Conservation (phyloP, 2,888 invertebrate genomes). For the Caenorhabditis afra region DNA sequence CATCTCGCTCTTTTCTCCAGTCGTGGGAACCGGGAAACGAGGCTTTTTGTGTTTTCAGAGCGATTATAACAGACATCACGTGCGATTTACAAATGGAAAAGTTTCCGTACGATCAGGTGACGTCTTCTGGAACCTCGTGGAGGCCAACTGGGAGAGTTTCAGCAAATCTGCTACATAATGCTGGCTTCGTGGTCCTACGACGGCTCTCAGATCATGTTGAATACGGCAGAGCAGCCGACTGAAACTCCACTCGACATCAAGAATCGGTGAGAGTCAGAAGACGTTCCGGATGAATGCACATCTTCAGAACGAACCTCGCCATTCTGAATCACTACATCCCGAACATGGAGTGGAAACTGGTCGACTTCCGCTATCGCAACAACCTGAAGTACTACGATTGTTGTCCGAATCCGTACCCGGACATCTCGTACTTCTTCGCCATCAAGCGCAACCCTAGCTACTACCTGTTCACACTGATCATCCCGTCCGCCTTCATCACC, state of each 20-base stretch:
- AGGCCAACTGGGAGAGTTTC: slow-evolving; percentile 15
- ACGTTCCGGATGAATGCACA: no score
- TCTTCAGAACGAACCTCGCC: slow-evolving; percentile 69
- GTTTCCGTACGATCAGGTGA: slow-evolving; percentile 76
- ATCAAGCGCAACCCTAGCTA: slow-evolving; percentile 80
- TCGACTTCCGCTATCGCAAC: slow-evolving; percentile 74
- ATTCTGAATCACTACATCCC: slow-evolving; percentile 78
- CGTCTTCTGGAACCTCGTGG: no score
- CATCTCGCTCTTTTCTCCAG: not conserved
- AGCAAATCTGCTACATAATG: slow-evolving; percentile 79
- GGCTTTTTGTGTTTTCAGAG: slow-evolving; percentile 54
- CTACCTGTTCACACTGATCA: slow-evolving; percentile 79
- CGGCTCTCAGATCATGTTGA: slow-evolving; percentile 77
- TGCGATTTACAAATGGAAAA: slow-evolving; percentile 76
- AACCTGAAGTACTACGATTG: slow-evolving; percentile 80
- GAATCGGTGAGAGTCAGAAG: slow-evolving; percentile 45
- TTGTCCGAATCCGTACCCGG: slow-evolving; percentile 79
- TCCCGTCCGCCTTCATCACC: slow-evolving; percentile 79
- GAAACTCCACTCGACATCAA: slow-evolving; percentile 63
- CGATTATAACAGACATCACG: slow-evolving; percentile 79
- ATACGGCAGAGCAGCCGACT: slow-evolving; percentile 68
- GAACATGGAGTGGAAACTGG: slow-evolving; percentile 79
- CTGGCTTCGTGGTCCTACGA: slow-evolving; percentile 79
- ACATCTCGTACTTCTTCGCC: slow-evolving; percentile 79
- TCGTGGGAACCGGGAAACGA: not conserved